phyloP scores from a whole-genome alignment of 2,113 vertebrate genomes.

The Sylvietta virens region DNA sequence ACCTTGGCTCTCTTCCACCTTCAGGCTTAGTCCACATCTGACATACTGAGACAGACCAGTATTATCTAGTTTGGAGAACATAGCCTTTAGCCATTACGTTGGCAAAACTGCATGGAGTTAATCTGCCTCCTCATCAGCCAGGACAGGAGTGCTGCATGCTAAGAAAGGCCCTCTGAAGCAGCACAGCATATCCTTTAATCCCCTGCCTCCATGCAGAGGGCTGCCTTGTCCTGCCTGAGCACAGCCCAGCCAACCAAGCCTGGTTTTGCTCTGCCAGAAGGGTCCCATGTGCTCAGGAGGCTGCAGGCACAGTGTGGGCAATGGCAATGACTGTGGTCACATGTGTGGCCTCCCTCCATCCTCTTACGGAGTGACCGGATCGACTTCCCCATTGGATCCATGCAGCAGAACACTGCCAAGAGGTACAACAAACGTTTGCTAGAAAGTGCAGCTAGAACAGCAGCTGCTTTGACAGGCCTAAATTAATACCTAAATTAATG shows the following conservation, averaged over 20 bases:
- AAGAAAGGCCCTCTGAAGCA: not conserved
- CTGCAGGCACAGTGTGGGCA: not conserved
- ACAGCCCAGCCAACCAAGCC: not conserved
- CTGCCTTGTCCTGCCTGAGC: not conserved
- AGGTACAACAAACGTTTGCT: not conserved
- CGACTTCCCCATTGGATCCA: accelerated
- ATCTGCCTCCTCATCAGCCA: not conserved
- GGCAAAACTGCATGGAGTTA: not conserved
- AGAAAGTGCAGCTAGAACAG: not conserved
- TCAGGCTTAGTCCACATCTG: not conserved
- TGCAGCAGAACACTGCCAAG: not conserved
- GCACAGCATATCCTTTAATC: not conserved
- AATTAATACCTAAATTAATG: not conserved
- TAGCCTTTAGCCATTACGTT: not conserved
- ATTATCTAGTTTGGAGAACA: not conserved
- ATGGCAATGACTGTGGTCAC: not conserved
- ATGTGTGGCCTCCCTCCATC: not conserved
- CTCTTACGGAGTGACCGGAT: accelerated
- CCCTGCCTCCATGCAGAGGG: not conserved
- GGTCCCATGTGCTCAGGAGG: not conserved
- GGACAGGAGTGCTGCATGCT: not conserved
- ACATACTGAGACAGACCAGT: not conserved
- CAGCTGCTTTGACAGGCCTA: not conserved
- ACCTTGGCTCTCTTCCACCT: constrained; percentile 11
- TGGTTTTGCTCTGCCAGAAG: not conserved